Evolutionary conservation across 2,797 vertebrate genomes (phyloP).

Genomic region (Girardinus metallicus): DNA sequence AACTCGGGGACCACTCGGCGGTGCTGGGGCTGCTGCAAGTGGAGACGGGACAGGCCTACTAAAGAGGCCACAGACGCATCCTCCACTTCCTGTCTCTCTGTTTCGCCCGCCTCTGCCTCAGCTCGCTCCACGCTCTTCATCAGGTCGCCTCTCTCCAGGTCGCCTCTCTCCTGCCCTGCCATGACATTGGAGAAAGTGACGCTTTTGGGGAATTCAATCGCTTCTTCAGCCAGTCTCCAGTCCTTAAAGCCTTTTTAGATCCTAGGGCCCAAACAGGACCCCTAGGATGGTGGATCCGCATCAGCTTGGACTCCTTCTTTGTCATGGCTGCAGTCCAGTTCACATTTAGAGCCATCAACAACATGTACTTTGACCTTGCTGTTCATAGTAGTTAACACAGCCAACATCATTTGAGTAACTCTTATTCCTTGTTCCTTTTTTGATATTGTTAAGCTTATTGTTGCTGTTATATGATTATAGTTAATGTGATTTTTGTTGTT

Average conservation of each 20-base stretch:
- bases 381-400: constrained; percentile 82
- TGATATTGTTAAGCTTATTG: constrained; percentile 81
- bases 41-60: constrained; percentile 98
- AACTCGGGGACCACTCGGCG: constrained; percentile 95
- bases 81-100: constrained; percentile 12
- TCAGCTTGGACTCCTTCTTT: constrained; percentile 46
- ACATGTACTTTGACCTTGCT: constrained; percentile 76
- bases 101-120: constrained; percentile 11
- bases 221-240: background rate
- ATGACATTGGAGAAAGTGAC: constrained; percentile 55
- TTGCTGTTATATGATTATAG: constrained; percentile 80
- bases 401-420: constrained; percentile 76
- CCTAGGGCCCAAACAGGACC: constrained; percentile 47
- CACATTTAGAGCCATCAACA: constrained; percentile 70
- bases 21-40: constrained; percentile 98
- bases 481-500: constrained; percentile 80
- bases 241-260: constrained; percentile 22
- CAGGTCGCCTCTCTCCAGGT: constrained; percentile 55
- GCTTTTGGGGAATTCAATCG: constrained; percentile 37
- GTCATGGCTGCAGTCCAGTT: constrained; percentile 65
- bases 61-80: constrained; percentile 46
- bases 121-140: constrained; percentile 55
- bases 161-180: constrained; percentile 39
- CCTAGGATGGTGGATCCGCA: constrained; percentile 27
- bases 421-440: constrained; percentile 73